phyloP scores from a whole-genome alignment of 2,888 invertebrate genomes.

The Subacronicta megacephala region DNA sequence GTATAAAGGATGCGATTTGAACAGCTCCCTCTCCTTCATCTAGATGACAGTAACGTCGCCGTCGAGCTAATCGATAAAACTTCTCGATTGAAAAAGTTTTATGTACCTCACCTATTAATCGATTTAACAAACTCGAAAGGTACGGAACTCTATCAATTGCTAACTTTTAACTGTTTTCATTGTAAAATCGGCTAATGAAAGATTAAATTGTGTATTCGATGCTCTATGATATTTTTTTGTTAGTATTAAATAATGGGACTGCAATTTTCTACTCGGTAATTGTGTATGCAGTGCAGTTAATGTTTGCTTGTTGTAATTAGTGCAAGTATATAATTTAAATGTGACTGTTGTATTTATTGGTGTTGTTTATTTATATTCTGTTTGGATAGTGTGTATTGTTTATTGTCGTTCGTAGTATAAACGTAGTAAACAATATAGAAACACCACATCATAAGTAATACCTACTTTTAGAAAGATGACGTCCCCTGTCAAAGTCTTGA shows the following conservation, averaged over 20 bases:
- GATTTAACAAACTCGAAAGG: slow-evolving; percentile 50
- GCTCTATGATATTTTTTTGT: slow-evolving; percentile 15
- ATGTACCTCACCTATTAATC: slow-evolving; percentile 62
- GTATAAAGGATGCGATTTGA: slow-evolving; percentile 70
- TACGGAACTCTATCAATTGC: slow-evolving; percentile 43
- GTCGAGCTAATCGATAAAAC: slow-evolving; percentile 72
- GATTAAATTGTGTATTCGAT: slow-evolving; percentile 12
- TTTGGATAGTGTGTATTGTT: slow-evolving; percentile 13
- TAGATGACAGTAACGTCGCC: slow-evolving; percentile 64
- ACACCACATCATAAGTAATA: no score
- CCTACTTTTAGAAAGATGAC: no score
- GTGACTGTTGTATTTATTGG: not conserved
- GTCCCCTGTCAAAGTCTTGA: no score
- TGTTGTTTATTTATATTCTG: slow-evolving; percentile 39
- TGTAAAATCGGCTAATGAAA: slow-evolving; percentile 17
- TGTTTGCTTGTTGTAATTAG: slow-evolving; percentile 40
- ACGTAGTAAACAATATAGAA: not conserved
- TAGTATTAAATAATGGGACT: slow-evolving; percentile 4
- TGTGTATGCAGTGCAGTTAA: slow-evolving; percentile 22
- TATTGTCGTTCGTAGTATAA: slow-evolving; percentile 3
- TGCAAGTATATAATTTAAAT: slow-evolving; percentile 36
- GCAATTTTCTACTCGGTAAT: slow-evolving; percentile 28
- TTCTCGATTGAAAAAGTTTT: slow-evolving; percentile 75
- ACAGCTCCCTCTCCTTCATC: slow-evolving; percentile 64
- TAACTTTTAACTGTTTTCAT: slow-evolving; percentile 34